Conservation (phyloP, 2,888 invertebrate species). For the Anarsia innoxiella region DNA sequence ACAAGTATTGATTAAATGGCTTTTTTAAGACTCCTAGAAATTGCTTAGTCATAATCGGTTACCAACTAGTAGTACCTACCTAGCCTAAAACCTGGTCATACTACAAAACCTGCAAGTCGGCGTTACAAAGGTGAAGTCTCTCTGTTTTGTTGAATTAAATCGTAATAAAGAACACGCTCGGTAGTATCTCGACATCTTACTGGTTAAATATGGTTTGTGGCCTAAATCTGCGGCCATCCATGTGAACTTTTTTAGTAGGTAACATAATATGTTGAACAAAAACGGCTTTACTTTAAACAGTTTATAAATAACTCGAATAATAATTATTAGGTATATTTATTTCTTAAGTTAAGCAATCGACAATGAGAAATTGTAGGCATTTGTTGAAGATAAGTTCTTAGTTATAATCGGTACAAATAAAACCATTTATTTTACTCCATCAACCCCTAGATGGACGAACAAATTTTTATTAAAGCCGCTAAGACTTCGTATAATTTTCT, state of each 20-base stretch:
- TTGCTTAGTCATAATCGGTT: no score
- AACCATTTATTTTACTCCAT: conserved; percentile 40
- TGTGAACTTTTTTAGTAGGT: conserved; percentile 37
- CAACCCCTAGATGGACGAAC: conserved; percentile 41
- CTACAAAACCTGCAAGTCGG: conserved; percentile 45
- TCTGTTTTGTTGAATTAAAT: conserved; percentile 67
- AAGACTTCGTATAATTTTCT: conserved; percentile 70
- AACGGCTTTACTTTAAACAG: no score
- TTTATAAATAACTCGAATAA: no score
- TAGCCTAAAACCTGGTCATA: no score
- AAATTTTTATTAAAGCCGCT: conserved; percentile 69
- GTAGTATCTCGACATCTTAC: conserved; percentile 43
- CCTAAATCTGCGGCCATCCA: conserved; percentile 39
- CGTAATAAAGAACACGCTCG: conserved; percentile 59
- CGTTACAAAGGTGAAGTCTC: conserved; percentile 53
- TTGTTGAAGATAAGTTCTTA: not conserved
- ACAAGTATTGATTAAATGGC: no score
- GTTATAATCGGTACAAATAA: conserved; percentile 4
- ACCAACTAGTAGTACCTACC: no score
- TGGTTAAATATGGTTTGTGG: conserved; percentile 41
- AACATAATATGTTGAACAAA: not conserved
- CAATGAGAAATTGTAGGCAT: no score
- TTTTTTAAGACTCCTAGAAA: no score
- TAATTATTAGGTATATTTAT: no score
- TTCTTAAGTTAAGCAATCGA: no score